Conservation (phyloP, 2,888 invertebrate genomes). For the Tridacna gigas region DNA sequence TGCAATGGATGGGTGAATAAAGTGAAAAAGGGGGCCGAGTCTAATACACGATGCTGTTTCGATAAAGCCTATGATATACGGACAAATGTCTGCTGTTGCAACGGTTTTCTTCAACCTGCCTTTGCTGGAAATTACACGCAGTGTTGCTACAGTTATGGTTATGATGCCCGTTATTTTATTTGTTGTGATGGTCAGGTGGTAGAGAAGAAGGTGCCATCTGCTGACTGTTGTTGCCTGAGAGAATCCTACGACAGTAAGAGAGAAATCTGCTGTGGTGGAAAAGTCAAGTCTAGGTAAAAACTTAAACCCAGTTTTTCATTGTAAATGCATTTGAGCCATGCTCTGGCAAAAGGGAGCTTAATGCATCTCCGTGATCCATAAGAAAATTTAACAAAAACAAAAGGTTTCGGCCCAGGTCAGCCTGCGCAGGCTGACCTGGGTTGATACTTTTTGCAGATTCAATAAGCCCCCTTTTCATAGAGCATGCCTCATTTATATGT, state of each 20-base stretch:
- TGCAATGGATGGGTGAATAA: slow-evolving; percentile 53
- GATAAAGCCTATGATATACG: slow-evolving; percentile 47
- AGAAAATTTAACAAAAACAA: too few relatives aligned
- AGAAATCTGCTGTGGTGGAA: slow-evolving; percentile 54
- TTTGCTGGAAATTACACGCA: slow-evolving; percentile 51
- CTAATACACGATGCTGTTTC: slow-evolving; percentile 43
- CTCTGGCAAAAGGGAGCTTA: too few relatives aligned
- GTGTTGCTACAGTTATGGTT: slow-evolving; percentile 53
- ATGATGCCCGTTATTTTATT: slow-evolving; percentile 40
- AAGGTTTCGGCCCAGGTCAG: too few relatives aligned
- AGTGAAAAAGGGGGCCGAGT: slow-evolving; percentile 12
- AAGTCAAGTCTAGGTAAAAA: slow-evolving; percentile 26
- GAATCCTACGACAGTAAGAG: slow-evolving; percentile 52
- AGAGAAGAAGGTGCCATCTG: slow-evolving; percentile 47
- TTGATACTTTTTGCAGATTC: too few relatives aligned
- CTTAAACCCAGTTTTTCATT: neutral
- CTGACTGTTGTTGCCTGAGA: slow-evolving; percentile 55
- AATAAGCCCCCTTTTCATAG: too few relatives aligned
- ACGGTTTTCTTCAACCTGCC: slow-evolving; percentile 45
- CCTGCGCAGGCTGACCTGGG: too few relatives aligned
- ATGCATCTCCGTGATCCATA: too few relatives aligned
- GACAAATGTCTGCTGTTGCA: slow-evolving; percentile 49
- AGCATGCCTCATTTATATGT: too few relatives aligned
- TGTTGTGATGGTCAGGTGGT: slow-evolving; percentile 57
- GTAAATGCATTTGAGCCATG: neutral